phyloP scores from a whole-genome alignment of 2,797 vertebrate genomes.

The Gouania willdenowi region DNA sequence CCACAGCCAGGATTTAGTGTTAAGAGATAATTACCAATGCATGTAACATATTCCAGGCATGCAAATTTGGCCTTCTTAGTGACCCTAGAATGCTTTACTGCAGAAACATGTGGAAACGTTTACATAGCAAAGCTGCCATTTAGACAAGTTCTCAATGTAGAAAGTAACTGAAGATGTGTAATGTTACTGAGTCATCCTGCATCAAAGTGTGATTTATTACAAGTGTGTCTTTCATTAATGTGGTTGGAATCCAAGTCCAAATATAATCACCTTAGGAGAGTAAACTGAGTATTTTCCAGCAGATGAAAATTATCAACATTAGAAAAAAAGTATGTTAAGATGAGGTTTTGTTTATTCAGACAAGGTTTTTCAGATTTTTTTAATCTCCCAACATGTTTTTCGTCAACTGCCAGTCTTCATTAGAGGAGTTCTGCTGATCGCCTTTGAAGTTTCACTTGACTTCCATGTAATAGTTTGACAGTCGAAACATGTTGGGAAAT shows the following conservation, averaged over 20 bases:
- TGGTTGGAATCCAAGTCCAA: neutral
- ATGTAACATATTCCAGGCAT: constrained; percentile 4
- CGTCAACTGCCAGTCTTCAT: too few species aligned
- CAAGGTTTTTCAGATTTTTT: too few species aligned
- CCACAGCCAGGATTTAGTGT: neutral
- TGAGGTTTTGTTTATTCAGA: too few species aligned
- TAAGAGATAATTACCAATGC: neutral
- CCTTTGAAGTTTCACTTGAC: too few species aligned
- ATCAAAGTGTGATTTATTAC: constrained; percentile 36
- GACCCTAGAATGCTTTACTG: constrained; percentile 10
- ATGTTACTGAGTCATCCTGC: constrained; percentile 18
- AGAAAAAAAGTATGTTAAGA: too few species aligned
- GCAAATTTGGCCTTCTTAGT: neutral
- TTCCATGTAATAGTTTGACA: too few species aligned
- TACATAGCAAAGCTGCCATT: constrained; percentile 20
- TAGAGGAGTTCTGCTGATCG: too few species aligned
- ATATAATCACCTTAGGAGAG: too few species aligned
- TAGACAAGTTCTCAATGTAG: constrained; percentile 11
- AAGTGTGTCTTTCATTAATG: constrained; percentile 1
- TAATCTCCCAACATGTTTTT: too few species aligned
- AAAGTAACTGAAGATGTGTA: constrained; percentile 20
- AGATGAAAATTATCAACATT: too few species aligned
- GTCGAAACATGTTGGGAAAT: too few species aligned
- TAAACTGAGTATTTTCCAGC: too few species aligned
- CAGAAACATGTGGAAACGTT: constrained; percentile 8